Base-by-base conservation (phyloP, 2,797 vertebrate species). In the Premnoplex brunnescens region DNA sequence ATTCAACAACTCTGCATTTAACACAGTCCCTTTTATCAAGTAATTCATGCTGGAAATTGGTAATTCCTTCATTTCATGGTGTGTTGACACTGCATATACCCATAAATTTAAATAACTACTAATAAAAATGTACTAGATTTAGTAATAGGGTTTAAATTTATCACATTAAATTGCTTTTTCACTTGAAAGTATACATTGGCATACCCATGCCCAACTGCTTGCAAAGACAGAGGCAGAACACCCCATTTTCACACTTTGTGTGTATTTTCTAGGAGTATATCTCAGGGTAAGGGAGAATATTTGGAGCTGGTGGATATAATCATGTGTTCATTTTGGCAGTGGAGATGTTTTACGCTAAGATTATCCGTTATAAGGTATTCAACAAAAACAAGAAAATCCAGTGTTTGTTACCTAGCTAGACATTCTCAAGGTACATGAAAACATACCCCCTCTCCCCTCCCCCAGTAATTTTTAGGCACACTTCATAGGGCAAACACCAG, bases 21-120 rank as follows among this genome's bases (percentile, higher is more conserved):
- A 92, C 62, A 7, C 43, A 63, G n/a, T 91, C 15, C 16, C 24
- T 90, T 91, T 94, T 55, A 84, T 95, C 63, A 93, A 93, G 44
- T 89, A 95, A 69, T 91, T 92, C 48, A 32, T 91, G 94, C 92
- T 95, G 60, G 74, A 87, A 96, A 64, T 95, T 51, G 59, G 51
- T 69, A 95, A 83, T 95, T 93, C 39, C 48, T 96, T 90, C 44
- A 94, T 96, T 96, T 93, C 92, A 91, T 95, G 91, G 59, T 88
- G 28, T 85, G n/a, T 91, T 85, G 89, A 89, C 43, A 63, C 56
- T 78, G 52, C 69, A 54, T 73, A 66, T 93, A 88, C 34, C 52
- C 66, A 71, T 95, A 91, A 44, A 94, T 96, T 86, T 91, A 83
- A 91, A 69, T 72, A 93, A 69, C 49, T 85, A 94, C 39, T 88